Evolutionary conservation across 2,888 invertebrate genomes (phyloP).

Genomic region (Sarcophaga caerulescens): DNA sequence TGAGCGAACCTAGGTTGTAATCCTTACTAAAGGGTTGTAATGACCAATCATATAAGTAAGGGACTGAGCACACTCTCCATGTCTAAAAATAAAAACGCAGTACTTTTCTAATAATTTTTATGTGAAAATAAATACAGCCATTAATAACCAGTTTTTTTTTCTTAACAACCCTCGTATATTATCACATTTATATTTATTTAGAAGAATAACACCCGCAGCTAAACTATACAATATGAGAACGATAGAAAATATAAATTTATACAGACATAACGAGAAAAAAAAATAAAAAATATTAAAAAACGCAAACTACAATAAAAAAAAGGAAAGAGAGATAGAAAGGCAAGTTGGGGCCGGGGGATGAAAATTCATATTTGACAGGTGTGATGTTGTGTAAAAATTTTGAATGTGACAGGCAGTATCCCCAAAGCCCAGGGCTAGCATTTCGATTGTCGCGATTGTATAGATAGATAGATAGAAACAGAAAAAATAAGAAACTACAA

Average conservation of each 20-base stretch:
- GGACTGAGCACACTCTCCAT: background rate
- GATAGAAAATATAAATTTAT: background rate
- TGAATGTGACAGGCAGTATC: conserved; percentile 27
- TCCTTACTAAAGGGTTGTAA: too few species aligned
- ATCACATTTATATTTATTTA: background rate
- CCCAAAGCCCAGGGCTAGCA: background rate
- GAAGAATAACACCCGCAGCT: background rate
- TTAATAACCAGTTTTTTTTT: too few species aligned
- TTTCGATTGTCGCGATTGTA: background rate
- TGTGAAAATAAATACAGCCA: too few species aligned
- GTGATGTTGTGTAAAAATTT: conserved; percentile 32
- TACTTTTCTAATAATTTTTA: too few species aligned
- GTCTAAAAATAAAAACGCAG: background rate
- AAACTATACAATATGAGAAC: background rate
- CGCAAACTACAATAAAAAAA: background rate
- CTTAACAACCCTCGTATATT: background rate
- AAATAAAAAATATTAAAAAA: background rate
- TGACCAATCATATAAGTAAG: too few species aligned
- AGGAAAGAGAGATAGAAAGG: background rate
- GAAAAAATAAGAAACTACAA: too few species aligned
- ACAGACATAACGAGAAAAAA: background rate
- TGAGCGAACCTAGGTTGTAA: too few species aligned
- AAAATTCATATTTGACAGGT: conserved; percentile 38
- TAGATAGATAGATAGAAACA: too few species aligned
- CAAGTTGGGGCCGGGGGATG: too few species aligned